Evolutionary conservation across 2,797 vertebrate species (phyloP).

Genomic region (Muscicapa comitata): DNA sequence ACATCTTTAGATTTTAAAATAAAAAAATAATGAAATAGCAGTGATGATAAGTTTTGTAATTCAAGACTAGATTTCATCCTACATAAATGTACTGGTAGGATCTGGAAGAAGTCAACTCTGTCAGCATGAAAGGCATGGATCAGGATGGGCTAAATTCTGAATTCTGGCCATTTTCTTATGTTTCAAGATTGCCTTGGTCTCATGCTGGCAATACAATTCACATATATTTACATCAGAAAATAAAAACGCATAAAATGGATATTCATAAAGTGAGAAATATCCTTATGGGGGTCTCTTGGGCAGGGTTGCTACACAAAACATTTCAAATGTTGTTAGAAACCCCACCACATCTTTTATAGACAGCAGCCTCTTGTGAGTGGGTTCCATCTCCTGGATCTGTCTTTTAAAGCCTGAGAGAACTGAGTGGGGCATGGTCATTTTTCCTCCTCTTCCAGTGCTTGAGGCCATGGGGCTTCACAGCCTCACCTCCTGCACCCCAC

Average conservation of each 20-base stretch:
- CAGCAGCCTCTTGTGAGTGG: accelerated
- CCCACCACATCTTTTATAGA: background rate
- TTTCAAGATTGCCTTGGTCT: background rate
- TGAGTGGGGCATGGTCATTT: background rate
- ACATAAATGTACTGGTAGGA: background rate
- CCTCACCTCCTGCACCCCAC: background rate
- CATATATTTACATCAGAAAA: background rate
- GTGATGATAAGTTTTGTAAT: background rate
- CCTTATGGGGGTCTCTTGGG: background rate
- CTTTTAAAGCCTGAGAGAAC: background rate
- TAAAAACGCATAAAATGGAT: background rate
- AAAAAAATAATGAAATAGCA: background rate
- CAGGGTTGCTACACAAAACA: background rate
- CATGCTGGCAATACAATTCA: background rate
- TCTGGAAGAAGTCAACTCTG: background rate
- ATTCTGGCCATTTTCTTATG: background rate
- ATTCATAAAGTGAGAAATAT: background rate
- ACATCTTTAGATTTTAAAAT: background rate
- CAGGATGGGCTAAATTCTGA: background rate
- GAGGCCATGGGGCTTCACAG: background rate
- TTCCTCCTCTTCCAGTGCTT: background rate
- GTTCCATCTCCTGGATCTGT: background rate
- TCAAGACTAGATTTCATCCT: background rate
- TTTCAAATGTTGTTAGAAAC: background rate
- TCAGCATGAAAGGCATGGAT: background rate